Percentiles rank a stretch among this genome's conserved stretches.
phyloP scores from a whole-genome alignment of 2,113 vertebrate species.

The Tychaedon coryphoeus region DNA sequence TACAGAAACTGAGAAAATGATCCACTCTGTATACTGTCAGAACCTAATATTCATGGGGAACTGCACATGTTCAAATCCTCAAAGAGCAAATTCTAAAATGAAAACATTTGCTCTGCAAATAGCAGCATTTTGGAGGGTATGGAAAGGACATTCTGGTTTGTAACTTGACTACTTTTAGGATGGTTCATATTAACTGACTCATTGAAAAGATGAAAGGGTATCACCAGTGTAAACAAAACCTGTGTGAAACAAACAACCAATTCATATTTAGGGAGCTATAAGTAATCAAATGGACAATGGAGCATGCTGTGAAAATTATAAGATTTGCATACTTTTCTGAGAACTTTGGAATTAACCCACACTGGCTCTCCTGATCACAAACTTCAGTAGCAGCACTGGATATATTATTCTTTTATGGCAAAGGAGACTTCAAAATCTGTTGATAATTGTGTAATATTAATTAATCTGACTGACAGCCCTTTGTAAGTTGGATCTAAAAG shows the following conservation, averaged over 20 bases:
- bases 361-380: neutral
- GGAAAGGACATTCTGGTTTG: neutral
- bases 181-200: neutral
- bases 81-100: neutral
- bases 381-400: neutral
- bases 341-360: neutral
- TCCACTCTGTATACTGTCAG: neutral
- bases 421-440: neutral
- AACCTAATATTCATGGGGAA: conserved; percentile 14
- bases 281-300: neutral
- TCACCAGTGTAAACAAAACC: conserved; percentile 21
- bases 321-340: conserved; percentile 1
- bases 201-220: neutral
- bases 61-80: neutral
- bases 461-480: neutral
- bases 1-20: neutral
- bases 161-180: neutral
- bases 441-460: neutral
- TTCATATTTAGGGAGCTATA: conserved; percentile 8
- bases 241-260: neutral
- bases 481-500: neutral
- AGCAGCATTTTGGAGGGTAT: neutral
- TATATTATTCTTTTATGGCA: neutral
- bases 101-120: conserved; percentile 45
- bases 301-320: conserved; percentile 8